phyloP scores from a whole-genome alignment of 2,113 vertebrate genomes.

The Nothoprocta perdicaria region DNA sequence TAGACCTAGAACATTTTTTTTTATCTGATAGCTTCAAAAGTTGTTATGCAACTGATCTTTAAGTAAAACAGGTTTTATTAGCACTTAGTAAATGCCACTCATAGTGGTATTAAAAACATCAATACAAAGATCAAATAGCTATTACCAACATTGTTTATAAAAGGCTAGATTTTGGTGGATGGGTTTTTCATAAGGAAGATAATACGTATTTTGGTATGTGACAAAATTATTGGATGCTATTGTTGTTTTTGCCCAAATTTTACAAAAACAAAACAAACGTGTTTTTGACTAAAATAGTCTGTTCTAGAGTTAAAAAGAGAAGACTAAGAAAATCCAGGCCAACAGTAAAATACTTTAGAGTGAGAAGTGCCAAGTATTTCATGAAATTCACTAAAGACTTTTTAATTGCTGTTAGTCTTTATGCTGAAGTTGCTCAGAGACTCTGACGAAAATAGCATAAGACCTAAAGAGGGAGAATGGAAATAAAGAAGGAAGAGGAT shows the following conservation, averaged over 20 bases:
- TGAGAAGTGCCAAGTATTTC: neutral
- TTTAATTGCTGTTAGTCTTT: neutral
- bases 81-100: neutral
- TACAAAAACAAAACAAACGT: neutral
- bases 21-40: constrained; percentile 5
- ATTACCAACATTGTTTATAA: neutral
- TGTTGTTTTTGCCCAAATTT: neutral
- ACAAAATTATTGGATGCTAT: neutral
- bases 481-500: neutral
- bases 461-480: neutral
- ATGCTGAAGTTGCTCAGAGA: neutral
- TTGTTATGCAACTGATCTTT: constrained; percentile 1
- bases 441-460: neutral
- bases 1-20: neutral
- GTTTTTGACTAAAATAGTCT: neutral
- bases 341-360: neutral
- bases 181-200: neutral
- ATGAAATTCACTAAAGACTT: neutral
- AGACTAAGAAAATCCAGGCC: neutral
- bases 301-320: neutral
- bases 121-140: neutral
- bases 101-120: neutral
- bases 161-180: neutral
- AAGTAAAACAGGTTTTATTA: constrained; percentile 24
- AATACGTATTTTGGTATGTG: neutral